Percentiles rank a stretch among this genome's conserved stretches.
phyloP scores from a whole-genome alignment of 1,140 invertebrate genomes.

The Chironomus tepperi region DNA sequence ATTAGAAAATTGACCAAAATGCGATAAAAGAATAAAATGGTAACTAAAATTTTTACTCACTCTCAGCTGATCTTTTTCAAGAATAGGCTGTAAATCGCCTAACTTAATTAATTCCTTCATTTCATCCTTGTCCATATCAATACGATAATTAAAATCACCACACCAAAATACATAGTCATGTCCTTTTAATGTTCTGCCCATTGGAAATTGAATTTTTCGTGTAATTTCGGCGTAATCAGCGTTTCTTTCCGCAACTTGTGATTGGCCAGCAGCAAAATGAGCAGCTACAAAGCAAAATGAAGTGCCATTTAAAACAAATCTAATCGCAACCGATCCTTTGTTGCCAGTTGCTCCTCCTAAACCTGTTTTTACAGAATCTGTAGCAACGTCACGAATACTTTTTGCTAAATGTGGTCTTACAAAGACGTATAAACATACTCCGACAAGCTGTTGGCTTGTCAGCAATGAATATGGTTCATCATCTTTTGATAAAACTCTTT shows the following conservation, averaged over 20 bases:
- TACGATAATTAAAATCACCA: slow-evolving; percentile 98
- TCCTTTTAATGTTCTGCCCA: slow-evolving; percentile 82
- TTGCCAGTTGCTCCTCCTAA: slow-evolving; percentile 92
- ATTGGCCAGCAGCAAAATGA: slow-evolving; percentile 97
- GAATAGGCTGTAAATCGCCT: slow-evolving; percentile 67
- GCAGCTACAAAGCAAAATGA: slow-evolving; percentile 97
- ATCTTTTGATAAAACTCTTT: slow-evolving; percentile 75
- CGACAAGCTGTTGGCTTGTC: slow-evolving; percentile 94
- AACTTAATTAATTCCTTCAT: slow-evolving; percentile 76
- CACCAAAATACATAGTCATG: slow-evolving; percentile 99
- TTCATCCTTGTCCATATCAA: slow-evolving; percentile 93
- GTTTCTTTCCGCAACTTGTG: slow-evolving; percentile 90
- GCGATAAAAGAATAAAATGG: too few species aligned
- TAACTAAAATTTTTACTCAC: neutral
- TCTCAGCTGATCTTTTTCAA: slow-evolving; percentile 84
- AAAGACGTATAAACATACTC: slow-evolving; percentile 95
- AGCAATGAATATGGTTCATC: slow-evolving; percentile 86
- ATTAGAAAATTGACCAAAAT: too few species aligned
- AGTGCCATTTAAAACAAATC: slow-evolving; percentile 83
- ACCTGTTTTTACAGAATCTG: slow-evolving; percentile 95
- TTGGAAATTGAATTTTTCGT: slow-evolving; percentile 85
- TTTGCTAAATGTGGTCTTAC: slow-evolving; percentile 78
- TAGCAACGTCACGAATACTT: slow-evolving; percentile 82
- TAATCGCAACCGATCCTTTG: slow-evolving; percentile 93
- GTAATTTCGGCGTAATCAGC: slow-evolving; percentile 94